Evolutionary conservation across 2,888 invertebrate genomes (phyloP).

Genomic region (Harpalus rubripes): DNA sequence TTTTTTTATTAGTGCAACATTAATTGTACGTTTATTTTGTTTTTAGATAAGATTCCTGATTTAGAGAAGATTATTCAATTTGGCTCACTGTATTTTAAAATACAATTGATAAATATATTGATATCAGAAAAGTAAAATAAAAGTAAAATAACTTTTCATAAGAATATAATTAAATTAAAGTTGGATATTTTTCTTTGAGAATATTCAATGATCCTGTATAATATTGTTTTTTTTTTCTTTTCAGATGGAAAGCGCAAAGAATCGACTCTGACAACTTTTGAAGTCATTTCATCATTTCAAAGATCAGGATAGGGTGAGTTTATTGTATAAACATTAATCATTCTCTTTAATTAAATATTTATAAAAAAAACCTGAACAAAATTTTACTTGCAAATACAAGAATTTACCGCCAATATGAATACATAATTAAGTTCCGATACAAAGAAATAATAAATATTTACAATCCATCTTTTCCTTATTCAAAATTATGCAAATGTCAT

Average conservation of each 20-base stretch:
- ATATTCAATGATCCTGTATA: conserved; percentile 10
- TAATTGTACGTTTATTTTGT: too few species aligned
- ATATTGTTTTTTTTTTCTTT: conserved; percentile 15
- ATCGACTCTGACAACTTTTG: not conserved
- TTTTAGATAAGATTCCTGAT: too few species aligned
- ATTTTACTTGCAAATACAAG: conserved; percentile 46
- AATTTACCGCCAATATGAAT: not conserved
- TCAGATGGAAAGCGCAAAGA: not conserved
- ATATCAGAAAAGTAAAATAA: too few species aligned
- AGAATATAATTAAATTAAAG: conserved; percentile 9
- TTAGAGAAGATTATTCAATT: too few species aligned
- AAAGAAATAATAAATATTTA: conserved; percentile 26
- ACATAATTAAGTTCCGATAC: not conserved
- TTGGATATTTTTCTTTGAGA: conserved; percentile 15
- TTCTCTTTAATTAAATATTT: conserved; percentile 42
- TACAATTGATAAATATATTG: too few species aligned
- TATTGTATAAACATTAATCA: conserved; percentile 39
- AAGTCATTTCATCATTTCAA: not conserved
- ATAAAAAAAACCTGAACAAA: conserved; percentile 5
- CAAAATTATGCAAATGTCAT: too few species aligned
- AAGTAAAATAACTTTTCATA: not conserved
- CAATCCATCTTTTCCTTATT: not conserved
- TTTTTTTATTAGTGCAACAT: too few species aligned
- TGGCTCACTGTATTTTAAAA: too few species aligned
- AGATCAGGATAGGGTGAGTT: not conserved